Percentiles rank a stretch among this genome's conserved stretches.
Conservation (phyloP, 2,888 invertebrate genomes). For the Pollenia labialis region DNA sequence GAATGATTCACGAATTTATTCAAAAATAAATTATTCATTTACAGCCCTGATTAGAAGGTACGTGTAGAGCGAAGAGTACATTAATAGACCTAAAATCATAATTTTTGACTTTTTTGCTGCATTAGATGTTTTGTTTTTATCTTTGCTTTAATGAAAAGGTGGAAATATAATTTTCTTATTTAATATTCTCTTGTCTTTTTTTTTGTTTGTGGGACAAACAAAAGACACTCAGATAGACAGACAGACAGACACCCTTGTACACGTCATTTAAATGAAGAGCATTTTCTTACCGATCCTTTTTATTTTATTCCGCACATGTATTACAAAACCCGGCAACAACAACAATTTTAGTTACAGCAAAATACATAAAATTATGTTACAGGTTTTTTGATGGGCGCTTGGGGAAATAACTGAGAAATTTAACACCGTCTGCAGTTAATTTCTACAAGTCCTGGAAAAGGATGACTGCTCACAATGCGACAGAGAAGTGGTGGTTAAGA, state of each 20-base stretch:
- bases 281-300: slow-evolving; percentile 25
- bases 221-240: not conserved
- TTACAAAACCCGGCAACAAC: slow-evolving; percentile 5
- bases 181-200: slow-evolving; percentile 26
- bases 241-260: slow-evolving; percentile 48
- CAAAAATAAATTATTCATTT: no score
- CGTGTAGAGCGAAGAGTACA: no score
- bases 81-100: slow-evolving; percentile 43
- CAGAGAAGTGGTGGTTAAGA: not conserved
- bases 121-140: slow-evolving; percentile 14
- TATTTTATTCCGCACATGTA: not conserved
- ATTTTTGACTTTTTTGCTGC: slow-evolving; percentile 34
- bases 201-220: no score
- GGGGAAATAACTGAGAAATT: slow-evolving; percentile 73
- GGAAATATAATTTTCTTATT: slow-evolving; percentile 58
- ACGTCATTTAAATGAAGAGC: slow-evolving; percentile 28
- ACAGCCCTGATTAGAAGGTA: no score
- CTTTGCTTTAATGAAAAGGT: slow-evolving; percentile 50
- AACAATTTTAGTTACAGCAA: not conserved
- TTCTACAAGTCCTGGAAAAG: slow-evolving; percentile 34
- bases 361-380: slow-evolving; percentile 43
- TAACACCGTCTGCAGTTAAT: slow-evolving; percentile 65
- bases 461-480: not conserved
- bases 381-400: slow-evolving; percentile 72
- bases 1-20: no score